phyloP scores from a whole-genome alignment of 2,113 vertebrate genomes.

The Pholis gunnellus region DNA sequence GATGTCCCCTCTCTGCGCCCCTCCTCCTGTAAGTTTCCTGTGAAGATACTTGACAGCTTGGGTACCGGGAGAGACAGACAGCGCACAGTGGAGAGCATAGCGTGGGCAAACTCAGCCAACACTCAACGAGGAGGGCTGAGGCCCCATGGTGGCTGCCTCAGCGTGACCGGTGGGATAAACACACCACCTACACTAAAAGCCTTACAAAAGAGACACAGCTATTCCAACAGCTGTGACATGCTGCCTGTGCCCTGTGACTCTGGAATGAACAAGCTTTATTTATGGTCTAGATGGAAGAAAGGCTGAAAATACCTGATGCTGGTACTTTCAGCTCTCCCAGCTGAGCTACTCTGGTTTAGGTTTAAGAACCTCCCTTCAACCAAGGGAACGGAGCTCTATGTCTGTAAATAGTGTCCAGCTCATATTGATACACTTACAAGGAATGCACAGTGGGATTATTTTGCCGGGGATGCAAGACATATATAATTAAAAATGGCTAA shows the following conservation, averaged over 20 bases:
- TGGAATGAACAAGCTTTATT: slow-evolving; percentile 74
- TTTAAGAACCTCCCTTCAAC: slow-evolving; percentile 13
- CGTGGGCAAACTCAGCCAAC: slow-evolving; percentile 76
- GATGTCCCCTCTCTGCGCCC: slow-evolving; percentile 19
- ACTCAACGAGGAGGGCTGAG: slow-evolving; percentile 66
- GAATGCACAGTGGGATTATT: slow-evolving; percentile 64
- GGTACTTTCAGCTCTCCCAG: slow-evolving; percentile 68
- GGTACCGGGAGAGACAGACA: slow-evolving; percentile 60
- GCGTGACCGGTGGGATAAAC: slow-evolving; percentile 78
- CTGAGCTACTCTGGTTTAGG: slow-evolving; percentile 52
- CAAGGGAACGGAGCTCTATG: slow-evolving; percentile 41
- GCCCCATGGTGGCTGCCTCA: slow-evolving; percentile 73
- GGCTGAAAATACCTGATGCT: slow-evolving; percentile 70
- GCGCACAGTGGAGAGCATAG: slow-evolving; percentile 58
- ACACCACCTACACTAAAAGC: slow-evolving; percentile 81
- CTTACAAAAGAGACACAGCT: slow-evolving; percentile 75
- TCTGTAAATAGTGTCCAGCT: slow-evolving; percentile 66
- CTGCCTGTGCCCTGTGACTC: slow-evolving; percentile 67
- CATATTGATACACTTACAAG: slow-evolving; percentile 69
- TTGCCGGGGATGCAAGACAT: slow-evolving; percentile 71
- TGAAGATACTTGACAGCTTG: slow-evolving; percentile 61
- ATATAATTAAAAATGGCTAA: slow-evolving; percentile 82
- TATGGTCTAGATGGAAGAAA: slow-evolving; percentile 62
- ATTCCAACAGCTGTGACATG: slow-evolving; percentile 74
- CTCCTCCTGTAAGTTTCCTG: slow-evolving; percentile 36